phyloP scores from a whole-genome alignment of 2,113 vertebrate genomes.

The Protobothrops mucrosquamatus region DNA sequence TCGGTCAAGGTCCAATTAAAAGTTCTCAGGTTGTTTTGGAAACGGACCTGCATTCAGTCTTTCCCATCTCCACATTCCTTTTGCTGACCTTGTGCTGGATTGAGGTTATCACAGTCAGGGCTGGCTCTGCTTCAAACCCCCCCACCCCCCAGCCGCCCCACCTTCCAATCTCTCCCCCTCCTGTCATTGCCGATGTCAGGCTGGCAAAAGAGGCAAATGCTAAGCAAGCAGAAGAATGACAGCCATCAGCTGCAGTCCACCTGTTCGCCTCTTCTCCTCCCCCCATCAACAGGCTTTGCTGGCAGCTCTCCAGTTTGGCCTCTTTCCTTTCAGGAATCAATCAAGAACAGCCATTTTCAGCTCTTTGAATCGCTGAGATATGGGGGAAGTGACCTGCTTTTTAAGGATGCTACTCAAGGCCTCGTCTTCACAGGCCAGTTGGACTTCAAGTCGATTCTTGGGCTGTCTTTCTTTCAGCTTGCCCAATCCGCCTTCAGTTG shows the following conservation, averaged over 20 bases:
- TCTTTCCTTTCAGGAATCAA: constrained; percentile 70
- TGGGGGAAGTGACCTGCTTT: constrained; percentile 84
- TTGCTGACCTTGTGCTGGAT: too few relatives aligned
- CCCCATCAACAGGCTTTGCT: neutral
- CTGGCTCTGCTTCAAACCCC: too few relatives aligned
- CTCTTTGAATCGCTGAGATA: constrained; percentile 81
- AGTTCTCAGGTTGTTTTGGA: too few relatives aligned
- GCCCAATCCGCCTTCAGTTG: constrained; percentile 82
- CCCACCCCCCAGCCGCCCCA: too few relatives aligned
- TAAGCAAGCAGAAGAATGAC: neutral
- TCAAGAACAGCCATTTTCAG: constrained; percentile 69
- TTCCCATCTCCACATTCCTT: too few relatives aligned
- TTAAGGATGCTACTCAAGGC: constrained; percentile 80
- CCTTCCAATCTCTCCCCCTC: neutral
- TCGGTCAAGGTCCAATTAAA: too few relatives aligned
- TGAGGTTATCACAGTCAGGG: too few relatives aligned
- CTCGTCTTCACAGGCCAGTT: constrained; percentile 77
- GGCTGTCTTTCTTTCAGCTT: constrained; percentile 73
- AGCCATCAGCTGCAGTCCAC: neutral
- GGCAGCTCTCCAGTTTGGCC: neutral
- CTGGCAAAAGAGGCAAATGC: neutral
- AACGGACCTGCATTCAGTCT: too few relatives aligned
- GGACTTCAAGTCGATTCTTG: constrained; percentile 78
- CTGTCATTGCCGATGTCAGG: neutral
- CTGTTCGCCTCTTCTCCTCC: neutral